phyloP scores from a whole-genome alignment of 2,113 vertebrate genomes.

The Arenaria interpres region DNA sequence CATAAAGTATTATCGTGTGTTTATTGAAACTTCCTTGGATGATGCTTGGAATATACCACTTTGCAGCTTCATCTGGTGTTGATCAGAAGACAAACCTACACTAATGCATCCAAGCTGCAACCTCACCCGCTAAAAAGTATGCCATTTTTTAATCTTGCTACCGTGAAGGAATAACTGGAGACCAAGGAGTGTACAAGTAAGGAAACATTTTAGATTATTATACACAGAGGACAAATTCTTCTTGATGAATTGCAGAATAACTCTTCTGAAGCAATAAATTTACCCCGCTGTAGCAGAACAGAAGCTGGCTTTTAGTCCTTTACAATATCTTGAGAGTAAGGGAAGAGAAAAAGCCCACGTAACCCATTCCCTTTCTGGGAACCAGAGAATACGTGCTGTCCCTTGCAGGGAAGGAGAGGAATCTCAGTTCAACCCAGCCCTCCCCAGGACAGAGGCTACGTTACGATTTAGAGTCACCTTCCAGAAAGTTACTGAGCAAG shows the following conservation, averaged over 20 bases:
- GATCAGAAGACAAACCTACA: neutral
- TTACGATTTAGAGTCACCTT: neutral
- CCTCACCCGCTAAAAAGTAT: neutral
- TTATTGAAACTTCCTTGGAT: neutral
- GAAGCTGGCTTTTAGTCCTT: neutral
- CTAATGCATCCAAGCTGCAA: conserved; percentile 15
- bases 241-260: conserved; percentile 26
- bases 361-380: neutral
- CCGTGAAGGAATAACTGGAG: neutral
- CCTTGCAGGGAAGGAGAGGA: neutral
- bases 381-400: neutral
- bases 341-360: neutral
- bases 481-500: neutral
- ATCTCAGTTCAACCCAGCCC: neutral
- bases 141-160: conserved; percentile 15
- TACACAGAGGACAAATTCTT: conserved; percentile 30
- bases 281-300: neutral
- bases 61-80: conserved; percentile 7
- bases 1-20: neutral
- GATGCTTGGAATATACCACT: neutral
- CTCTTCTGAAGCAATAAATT: neutral
- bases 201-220: neutral
- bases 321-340: neutral
- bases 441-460: neutral
- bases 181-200: neutral